These are phyloP conservation scores for Megaceryle alcyon DNA, from an alignment of 2,797 vertebrate genomes.

Conservation along the genomic window DNA sequence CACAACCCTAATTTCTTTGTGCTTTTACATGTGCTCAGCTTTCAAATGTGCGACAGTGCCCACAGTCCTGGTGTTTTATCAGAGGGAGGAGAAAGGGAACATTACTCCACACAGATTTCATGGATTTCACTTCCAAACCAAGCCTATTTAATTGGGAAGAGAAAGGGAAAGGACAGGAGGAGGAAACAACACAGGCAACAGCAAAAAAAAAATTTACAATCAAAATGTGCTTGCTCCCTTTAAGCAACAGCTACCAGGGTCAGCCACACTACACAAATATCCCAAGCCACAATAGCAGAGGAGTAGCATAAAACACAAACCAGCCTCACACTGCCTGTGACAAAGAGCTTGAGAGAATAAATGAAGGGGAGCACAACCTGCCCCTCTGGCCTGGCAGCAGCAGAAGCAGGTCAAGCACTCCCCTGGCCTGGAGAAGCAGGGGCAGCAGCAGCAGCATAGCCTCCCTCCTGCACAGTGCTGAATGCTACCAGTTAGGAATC, in stretches of 20 bases:
- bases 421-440: neutral
- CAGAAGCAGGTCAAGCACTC: neutral
- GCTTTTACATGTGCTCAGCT: neutral
- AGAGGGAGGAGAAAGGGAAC: neutral
- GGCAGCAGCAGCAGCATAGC: neutral
- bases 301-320: neutral
- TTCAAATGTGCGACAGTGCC: neutral
- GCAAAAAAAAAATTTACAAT: neutral
- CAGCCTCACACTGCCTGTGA: neutral
- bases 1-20: neutral
- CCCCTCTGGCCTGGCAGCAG: neutral
- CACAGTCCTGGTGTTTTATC: neutral
- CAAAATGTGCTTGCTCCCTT: neutral
- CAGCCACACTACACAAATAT: neutral
- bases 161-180: neutral
- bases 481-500: neutral
- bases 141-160: slow-evolving; percentile 31
- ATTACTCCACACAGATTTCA: neutral
- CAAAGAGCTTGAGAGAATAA: neutral
- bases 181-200: neutral
- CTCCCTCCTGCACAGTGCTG: neutral
- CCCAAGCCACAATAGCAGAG: neutral
- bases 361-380: neutral
- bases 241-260: neutral
- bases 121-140: slow-evolving; percentile 22